Base-by-base conservation (phyloP, 2,888 invertebrate genomes). In the Aquatica leii region DNA sequence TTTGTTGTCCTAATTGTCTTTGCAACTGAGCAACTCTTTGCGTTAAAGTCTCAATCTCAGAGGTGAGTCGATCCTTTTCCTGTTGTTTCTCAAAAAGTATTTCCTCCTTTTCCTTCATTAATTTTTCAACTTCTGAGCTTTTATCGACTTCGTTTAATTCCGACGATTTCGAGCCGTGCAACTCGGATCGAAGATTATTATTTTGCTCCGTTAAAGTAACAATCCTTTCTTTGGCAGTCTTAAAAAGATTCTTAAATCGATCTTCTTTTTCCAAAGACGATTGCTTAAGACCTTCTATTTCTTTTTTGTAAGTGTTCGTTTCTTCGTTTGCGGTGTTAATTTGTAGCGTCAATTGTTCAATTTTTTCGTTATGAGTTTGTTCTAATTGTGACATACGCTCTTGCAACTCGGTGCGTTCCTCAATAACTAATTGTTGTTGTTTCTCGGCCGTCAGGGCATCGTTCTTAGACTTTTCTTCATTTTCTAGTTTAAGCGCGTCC, bases 171-270 rank as follows among this genome's bases (percentile, higher is more conserved):
- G 24, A 53, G 1, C 48, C 40, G 43, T 37, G 31, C 56, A 89
- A 76, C 75, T 90, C 89, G 35, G 86, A 85, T 60, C 82, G 84
- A 8, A 89, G 80, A 5, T 82, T 82, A 71, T 87, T 88, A 73
- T 90, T 91, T 12, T 87, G 83, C 74, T 92, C 92, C 0, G 90
- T 90, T 24, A 93, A 79, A 66, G 86, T 87, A 73, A 89, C 87
- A 63, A 93, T 92, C 75, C 90, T 88, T 60, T 86, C 87, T 76
- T 92, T 89, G 0, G 92, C 91, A 71, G 89, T 91, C 74, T 90
- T 90, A 35, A 92, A 83, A 6, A 92, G 84, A 59, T 77, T 79
- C 57, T 83, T 81, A 55, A 83, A 82, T 52, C 82, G 73, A 62
- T 83, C 82, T 60, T 84, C 84, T 62, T 83, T 82, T 41, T 83